A percentile compares a stretch with the other conserved stretches of the same genome.
phyloP scores from a whole-genome alignment of 2,113 vertebrate genomes.

The Natator depressus region DNA sequence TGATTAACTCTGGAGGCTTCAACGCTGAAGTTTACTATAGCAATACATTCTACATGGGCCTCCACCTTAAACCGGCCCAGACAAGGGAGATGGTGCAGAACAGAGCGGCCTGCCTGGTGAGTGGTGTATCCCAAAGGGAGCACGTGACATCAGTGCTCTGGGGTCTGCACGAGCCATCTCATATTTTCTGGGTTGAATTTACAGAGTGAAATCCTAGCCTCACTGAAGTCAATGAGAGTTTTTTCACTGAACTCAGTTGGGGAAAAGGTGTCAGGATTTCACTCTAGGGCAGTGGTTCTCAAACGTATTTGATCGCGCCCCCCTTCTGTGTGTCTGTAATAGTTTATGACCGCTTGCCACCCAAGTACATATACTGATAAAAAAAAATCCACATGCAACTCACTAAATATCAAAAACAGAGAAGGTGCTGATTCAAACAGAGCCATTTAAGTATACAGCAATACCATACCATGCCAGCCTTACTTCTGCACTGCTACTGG shows the following conservation, averaged over 20 bases:
- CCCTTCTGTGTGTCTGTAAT: no score
- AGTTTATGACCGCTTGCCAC: no score
- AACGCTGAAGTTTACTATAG: neutral
- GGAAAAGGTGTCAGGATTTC: slow-evolving; percentile 7
- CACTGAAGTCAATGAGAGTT: slow-evolving; percentile 3
- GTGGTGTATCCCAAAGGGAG: neutral
- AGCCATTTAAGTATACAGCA: no score
- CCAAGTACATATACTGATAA: no score
- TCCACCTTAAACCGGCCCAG: neutral
- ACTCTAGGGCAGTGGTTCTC: neutral
- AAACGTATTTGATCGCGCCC: no score
- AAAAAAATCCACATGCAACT: no score
- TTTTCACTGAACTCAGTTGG: slow-evolving; percentile 18
- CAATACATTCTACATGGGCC: neutral
- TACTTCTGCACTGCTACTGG: no score
- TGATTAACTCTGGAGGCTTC: neutral
- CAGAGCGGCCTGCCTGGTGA: neutral
- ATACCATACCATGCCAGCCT: no score
- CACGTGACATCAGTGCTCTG: neutral
- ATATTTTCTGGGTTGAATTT: neutral
- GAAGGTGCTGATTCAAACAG: no score
- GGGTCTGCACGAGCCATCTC: neutral
- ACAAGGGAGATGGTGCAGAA: slow-evolving; percentile 21
- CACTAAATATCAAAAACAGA: no score
- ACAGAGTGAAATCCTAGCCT: slow-evolving; percentile 22